Percentiles rank a stretch among this genome's conserved stretches.
These are phyloP conservation scores for Colaptes auratus DNA, from an alignment of 2,113 vertebrate genomes.

Conservation along the genomic window DNA sequence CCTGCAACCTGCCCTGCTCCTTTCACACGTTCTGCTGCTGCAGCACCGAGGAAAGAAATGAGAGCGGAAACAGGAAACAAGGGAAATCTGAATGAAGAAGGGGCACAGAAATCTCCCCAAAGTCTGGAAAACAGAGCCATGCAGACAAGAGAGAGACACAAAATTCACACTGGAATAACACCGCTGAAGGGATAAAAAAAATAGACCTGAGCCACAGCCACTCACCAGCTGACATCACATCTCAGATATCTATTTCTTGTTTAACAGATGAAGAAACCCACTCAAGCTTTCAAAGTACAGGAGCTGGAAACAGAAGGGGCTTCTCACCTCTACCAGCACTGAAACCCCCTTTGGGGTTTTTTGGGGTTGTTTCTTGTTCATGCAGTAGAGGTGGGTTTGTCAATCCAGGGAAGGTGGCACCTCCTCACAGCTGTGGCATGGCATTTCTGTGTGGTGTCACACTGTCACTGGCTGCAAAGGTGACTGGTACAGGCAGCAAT, in stretches of 20 bases:
- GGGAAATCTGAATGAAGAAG: background rate
- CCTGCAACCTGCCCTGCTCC: background rate
- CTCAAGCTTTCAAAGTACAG: background rate
- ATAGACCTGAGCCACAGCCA: background rate
- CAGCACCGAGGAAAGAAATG: background rate
- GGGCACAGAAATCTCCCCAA: background rate
- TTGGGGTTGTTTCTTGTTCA: background rate
- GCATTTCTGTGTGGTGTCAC: background rate
- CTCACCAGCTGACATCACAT: background rate
- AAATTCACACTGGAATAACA: background rate
- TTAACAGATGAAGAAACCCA: background rate
- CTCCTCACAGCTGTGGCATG: background rate
- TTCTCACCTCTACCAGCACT: background rate
- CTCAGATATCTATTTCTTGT: background rate
- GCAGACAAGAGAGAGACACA: background rate
- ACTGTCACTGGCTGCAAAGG: fast-evolving
- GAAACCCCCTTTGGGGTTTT: background rate
- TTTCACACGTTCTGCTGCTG: fast-evolving
- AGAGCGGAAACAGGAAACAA: background rate
- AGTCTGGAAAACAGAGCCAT: background rate
- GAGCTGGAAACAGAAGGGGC: background rate
- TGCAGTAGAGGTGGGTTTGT: background rate
- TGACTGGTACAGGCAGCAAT: fast-evolving
- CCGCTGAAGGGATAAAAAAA: background rate
- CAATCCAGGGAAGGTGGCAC: background rate